Base-by-base conservation (phyloP, 2,888 invertebrate genomes). In the Fissipunctia ypsillon region DNA sequence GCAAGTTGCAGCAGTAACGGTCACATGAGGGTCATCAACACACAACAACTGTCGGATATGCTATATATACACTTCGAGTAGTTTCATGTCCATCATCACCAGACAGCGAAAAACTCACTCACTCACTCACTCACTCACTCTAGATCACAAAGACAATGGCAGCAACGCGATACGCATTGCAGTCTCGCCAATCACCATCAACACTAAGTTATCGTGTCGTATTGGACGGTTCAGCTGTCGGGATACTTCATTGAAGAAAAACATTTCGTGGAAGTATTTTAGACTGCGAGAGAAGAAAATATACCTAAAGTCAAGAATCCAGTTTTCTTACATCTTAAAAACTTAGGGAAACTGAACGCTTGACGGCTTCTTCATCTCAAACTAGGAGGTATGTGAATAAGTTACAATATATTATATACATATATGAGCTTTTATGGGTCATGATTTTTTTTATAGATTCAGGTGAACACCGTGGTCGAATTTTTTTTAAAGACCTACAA, bases 351-450 rank as follows among this genome's bases (percentile, higher is more conserved):
- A 43, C 45, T 9, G 73, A 54, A 38, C 12, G 67, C 76, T 76
- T 73, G 67, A 66, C 67, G 67, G 76, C 45, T 54, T 76, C 45
- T 67, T 73, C 65, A 64, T 45, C 25, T 64, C 66, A 35, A 76
- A 64, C 28, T 66, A 38, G n/a, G 10, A 73, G 73, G 73, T 73
- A 76, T 31, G 65, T 76, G 2, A 28, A 64, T 38, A 48, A 38
- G 2, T 31, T 73, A 38, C 6, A n/a, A 57, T 16, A 6, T 12
- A 19, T 65, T n/a, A n/a, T n/a, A n/a, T n/a, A n/a, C n/a, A n/a
- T n/a, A n/a, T 12, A n/a, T 5, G 2, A 19, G 9, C 0, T 41
- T 25, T 3, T 16, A n/a, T 22, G 16, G 19, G 5, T 16, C n/a
- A 63, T 16, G 4, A 7, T 31, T 64, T 43, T 31, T 68, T 22